phyloP scores from a whole-genome alignment of 2,888 invertebrate species.

The Acleris cristana region DNA sequence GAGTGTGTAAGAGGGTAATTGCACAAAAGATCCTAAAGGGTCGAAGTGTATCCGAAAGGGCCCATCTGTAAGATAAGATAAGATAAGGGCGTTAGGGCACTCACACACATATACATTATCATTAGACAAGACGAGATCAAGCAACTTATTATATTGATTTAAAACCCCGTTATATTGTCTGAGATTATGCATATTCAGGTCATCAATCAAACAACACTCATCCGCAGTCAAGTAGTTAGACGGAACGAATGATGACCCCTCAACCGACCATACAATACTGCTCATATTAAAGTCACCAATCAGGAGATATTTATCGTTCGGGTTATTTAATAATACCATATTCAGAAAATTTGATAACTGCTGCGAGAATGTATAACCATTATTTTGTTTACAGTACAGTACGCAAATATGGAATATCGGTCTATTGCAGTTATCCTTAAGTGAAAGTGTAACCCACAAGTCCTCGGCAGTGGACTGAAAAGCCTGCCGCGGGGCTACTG shows the following conservation, averaged over 20 bases:
- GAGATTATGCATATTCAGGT: neutral
- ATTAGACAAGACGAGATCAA: conserved; percentile 37
- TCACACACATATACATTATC: conserved; percentile 3
- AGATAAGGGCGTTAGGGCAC: conserved; percentile 1
- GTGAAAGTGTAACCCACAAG: no score
- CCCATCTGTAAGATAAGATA: no score
- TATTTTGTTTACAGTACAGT: conserved; percentile 6
- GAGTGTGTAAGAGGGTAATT: no score
- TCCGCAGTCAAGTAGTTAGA: neutral
- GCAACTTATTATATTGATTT: conserved; percentile 11
- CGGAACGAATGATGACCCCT: no score
- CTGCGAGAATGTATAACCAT: neutral
- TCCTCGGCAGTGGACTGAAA: no score
- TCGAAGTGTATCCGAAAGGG: no score
- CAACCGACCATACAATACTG: no score
- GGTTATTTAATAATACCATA: neutral
- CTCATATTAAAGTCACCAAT: no score
- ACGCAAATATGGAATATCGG: conserved; percentile 4
- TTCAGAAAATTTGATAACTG: conserved; percentile 8
- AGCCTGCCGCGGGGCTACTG: no score
- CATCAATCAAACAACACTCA: conserved; percentile 7
- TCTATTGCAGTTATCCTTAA: no score
- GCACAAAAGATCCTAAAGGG: no score
- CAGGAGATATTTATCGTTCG: no score
- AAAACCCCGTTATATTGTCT: conserved; percentile 16